phyloP scores from a whole-genome alignment of 2,113 vertebrate species.

The Electrona antarctica region DNA sequence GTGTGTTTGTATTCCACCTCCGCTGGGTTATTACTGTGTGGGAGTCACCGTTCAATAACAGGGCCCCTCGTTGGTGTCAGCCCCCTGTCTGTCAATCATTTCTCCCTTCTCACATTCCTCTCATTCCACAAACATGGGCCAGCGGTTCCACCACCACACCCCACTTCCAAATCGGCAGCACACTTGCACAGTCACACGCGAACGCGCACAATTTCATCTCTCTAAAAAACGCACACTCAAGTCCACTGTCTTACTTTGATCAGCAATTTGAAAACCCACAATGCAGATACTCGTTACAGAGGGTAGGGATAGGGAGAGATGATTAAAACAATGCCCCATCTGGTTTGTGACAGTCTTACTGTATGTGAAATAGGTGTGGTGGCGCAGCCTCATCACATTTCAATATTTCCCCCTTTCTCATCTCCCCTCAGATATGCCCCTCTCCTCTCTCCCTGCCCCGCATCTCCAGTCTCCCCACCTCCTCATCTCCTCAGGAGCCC shows the following conservation, averaged over 20 bases:
- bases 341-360: constrained; percentile 2
- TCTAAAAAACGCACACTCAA: constrained; percentile 10
- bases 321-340: constrained; percentile 19
- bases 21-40: constrained; percentile 42
- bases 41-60: constrained; percentile 57
- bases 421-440: constrained; percentile 4
- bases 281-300: constrained; percentile 29
- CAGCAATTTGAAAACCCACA: constrained; percentile 10
- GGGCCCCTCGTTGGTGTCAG: constrained; percentile 34
- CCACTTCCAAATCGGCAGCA: constrained; percentile 25
- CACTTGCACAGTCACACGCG: constrained; percentile 2
- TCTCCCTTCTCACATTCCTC: constrained; percentile 60
- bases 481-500: constrained; percentile 52
- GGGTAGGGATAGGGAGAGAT: constrained; percentile 25
- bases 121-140: constrained; percentile 52
- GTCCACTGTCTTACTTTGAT: background rate
- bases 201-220: background rate
- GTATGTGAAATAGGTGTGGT: background rate
- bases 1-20: constrained; percentile 52
- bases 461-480: constrained; percentile 18
- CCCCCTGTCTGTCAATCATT: constrained; percentile 46
- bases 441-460: constrained; percentile 26
- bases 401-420: background rate
- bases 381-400: constrained; percentile 12
- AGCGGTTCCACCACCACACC: constrained; percentile 48